phyloP scores from a whole-genome alignment of 2,888 invertebrate genomes.

The Toxonevra muliebris region DNA sequence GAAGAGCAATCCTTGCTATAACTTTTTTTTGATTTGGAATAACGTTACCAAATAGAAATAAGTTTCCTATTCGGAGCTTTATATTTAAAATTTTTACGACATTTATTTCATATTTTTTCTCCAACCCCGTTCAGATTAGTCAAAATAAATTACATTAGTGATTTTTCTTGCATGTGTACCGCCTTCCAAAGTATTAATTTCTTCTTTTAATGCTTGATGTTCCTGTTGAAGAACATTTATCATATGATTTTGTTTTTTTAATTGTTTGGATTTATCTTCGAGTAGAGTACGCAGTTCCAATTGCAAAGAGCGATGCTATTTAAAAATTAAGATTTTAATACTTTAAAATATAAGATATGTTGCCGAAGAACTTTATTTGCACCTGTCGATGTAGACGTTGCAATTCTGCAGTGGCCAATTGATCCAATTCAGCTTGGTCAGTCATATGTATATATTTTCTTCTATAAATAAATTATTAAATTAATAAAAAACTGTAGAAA shows the following conservation, averaged over 20 bases:
- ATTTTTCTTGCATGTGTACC: conserved; percentile 61
- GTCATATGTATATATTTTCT: conserved; percentile 45
- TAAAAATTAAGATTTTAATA: neutral
- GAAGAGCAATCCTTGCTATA: too few species aligned
- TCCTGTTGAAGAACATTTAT: conserved; percentile 60
- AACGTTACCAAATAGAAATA: too few species aligned
- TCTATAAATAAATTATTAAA: neutral
- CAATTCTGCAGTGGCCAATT: conserved; percentile 79
- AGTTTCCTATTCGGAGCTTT: too few species aligned
- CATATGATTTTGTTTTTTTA: conserved; percentile 61
- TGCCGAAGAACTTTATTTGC: conserved; percentile 27
- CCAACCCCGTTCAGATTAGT: neutral
- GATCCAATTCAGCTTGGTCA: conserved; percentile 79
- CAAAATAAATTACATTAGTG: conserved; percentile 44
- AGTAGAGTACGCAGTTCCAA: conserved; percentile 55
- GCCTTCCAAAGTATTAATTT: conserved; percentile 56
- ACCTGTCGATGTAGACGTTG: conserved; percentile 81
- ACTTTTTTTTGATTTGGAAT: neutral
- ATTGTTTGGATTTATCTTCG: conserved; percentile 58
- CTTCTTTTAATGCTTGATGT: conserved; percentile 54
- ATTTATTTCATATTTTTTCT: too few species aligned
- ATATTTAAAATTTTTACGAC: too few species aligned
- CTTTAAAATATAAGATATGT: neutral
- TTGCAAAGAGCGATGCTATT: conserved; percentile 55
- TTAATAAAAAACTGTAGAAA: neutral